These are phyloP conservation scores for Brachypterus glaber DNA, from an alignment of 2,888 invertebrate genomes.

Conservation along the genomic window DNA sequence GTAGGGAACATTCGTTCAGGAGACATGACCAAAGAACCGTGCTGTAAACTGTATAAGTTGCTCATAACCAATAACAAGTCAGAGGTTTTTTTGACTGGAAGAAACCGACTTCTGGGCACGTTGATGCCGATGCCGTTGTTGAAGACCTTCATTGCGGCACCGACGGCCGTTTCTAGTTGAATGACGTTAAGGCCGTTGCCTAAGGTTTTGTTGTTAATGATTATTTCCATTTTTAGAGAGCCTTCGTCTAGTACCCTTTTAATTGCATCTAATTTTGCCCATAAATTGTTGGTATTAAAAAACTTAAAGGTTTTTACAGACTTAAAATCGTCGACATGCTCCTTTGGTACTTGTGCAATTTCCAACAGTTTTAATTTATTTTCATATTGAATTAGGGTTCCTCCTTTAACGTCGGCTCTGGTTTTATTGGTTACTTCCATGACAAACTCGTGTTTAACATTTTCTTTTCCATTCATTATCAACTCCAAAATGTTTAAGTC, in stretches of 20 bases:
- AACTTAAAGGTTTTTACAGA: constrained; percentile 98
- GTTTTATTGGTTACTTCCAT: constrained; percentile 99
- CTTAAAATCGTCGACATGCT: constrained; percentile 96
- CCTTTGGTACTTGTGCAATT: constrained; percentile 97
- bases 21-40: constrained; percentile 91
- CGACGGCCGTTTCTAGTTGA: constrained; percentile 97
- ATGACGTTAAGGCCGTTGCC: constrained; percentile 90
- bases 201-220: constrained; percentile 92
- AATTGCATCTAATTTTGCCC: constrained; percentile 89
- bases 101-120: constrained; percentile 91
- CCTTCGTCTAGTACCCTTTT: constrained; percentile 73
- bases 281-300: constrained; percentile 99
- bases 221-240: constrained; percentile 91
- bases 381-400: constrained; percentile 94
- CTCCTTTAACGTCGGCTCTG: constrained; percentile 97
- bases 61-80: constrained; percentile 97
- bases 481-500: constrained; percentile 87
- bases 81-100: constrained; percentile 98
- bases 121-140: constrained; percentile 90
- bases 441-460: constrained; percentile 72
- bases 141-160: constrained; percentile 98
- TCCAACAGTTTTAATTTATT: constrained; percentile 88
- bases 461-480: constrained; percentile 43
- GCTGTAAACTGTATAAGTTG: constrained; percentile 85
- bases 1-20: constrained; percentile 92